phyloP scores from a whole-genome alignment of 2,888 invertebrate species.

The Rugalucina vietnamica region DNA sequence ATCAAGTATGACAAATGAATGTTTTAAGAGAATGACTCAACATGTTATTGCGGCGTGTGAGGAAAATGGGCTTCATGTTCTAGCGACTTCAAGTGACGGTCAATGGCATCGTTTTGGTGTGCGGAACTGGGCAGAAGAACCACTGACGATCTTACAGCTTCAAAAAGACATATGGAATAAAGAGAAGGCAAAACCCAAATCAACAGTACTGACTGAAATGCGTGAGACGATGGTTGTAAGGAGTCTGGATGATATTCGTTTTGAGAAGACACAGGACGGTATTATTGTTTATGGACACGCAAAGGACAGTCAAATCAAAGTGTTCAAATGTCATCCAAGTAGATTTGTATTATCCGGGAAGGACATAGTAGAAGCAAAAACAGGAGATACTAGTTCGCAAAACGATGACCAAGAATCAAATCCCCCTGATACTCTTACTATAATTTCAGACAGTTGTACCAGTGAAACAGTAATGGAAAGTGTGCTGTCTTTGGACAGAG shows the following conservation, averaged over 20 bases:
- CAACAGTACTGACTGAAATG: conserved; percentile 3
- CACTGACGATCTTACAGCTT: neutral
- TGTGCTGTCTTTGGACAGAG: neutral
- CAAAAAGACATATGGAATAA: neutral
- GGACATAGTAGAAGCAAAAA: no score
- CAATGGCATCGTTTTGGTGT: neutral
- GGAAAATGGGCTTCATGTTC: neutral
- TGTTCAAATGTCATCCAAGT: no score
- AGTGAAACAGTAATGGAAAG: neutral
- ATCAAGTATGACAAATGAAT: conserved; percentile 21
- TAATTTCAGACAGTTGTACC: neutral
- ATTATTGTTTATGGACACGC: no score
- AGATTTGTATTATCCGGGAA: no score
- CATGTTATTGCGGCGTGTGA: conserved; percentile 26
- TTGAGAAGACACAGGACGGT: neutral
- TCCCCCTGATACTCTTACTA: no score
- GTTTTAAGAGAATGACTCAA: conserved; percentile 14
- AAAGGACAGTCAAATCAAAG: no score
- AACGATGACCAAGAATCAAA: no score
- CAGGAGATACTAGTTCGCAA: no score
- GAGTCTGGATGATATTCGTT: neutral
- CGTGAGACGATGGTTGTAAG: neutral
- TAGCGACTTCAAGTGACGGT: conserved; percentile 15
- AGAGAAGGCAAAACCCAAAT: neutral
- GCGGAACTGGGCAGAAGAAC: neutral